phyloP scores from a whole-genome alignment of 2,888 invertebrate species.

The Xanthostigma xanthostigma region DNA sequence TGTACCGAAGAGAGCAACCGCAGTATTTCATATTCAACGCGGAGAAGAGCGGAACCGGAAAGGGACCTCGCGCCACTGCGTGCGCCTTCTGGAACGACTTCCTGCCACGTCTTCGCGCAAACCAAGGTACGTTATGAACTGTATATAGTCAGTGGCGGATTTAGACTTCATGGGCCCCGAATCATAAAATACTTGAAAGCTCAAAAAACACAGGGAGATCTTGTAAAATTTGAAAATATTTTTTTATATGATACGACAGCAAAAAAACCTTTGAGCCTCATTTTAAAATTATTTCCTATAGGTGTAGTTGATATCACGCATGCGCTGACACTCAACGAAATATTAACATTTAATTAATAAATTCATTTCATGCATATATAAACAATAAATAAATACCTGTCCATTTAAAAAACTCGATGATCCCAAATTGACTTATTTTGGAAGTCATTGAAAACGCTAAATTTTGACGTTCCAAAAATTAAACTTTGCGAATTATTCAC shows the following conservation, averaged over 20 bases:
- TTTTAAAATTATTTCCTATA: no score
- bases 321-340: no score
- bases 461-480: no score
- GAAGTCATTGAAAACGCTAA: no score
- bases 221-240: neutral
- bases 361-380: no score
- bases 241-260: neutral
- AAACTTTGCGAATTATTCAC: no score
- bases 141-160: neutral
- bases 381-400: no score
- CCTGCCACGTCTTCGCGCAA: slow-evolving; percentile 72
- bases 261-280: neutral
- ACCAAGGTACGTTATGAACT: slow-evolving; percentile 35
- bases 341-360: no score
- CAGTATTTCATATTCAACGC: slow-evolving; percentile 84
- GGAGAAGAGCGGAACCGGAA: slow-evolving; percentile 49
- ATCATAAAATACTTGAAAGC: neutral
- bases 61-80: slow-evolving; percentile 67
- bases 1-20: slow-evolving; percentile 71
- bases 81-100: slow-evolving; percentile 97
- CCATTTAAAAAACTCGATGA: no score
- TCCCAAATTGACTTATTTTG: no score
- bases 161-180: neutral
- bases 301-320: no score
- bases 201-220: neutral